phyloP scores from a whole-genome alignment of 2,888 invertebrate genomes.

The Digitonthophagus gazella region DNA sequence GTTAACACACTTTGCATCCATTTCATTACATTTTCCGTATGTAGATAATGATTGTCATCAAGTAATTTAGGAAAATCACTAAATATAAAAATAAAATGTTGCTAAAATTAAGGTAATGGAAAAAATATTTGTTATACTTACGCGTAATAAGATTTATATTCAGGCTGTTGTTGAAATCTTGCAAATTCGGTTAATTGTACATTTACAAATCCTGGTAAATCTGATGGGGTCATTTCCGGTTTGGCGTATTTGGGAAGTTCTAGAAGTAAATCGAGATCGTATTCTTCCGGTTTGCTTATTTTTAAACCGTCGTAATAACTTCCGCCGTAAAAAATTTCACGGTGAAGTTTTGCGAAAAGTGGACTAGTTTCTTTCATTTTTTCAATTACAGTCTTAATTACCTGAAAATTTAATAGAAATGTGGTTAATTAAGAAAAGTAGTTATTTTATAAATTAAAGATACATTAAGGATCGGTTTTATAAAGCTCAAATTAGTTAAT shows the following conservation, averaged over 20 bases:
- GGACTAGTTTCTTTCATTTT: constrained; percentile 41
- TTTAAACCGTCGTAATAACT: constrained; percentile 63
- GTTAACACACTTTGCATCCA: constrained; percentile 58
- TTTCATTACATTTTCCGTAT: constrained; percentile 19
- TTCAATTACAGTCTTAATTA: constrained; percentile 33
- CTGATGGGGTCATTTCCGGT: constrained; percentile 40
- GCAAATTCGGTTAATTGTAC: constrained; percentile 44
- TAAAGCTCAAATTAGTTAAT: too few species aligned
- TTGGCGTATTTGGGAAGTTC: constrained; percentile 53
- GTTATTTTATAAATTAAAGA: not conserved
- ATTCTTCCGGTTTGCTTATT: constrained; percentile 60
- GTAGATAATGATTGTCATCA: constrained; percentile 49
- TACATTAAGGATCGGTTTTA: constrained; percentile 5
- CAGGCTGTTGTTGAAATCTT: constrained; percentile 34
- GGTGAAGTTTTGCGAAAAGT: constrained; percentile 43
- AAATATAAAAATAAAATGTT: constrained; percentile 19
- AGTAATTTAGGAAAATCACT: constrained; percentile 36
- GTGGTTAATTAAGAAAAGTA: too few species aligned
- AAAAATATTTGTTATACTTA: constrained; percentile 8
- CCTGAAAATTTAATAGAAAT: too few species aligned
- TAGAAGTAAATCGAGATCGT: constrained; percentile 60
- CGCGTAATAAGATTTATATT: constrained; percentile 23
- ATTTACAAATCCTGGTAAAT: constrained; percentile 53
- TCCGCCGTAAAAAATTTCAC: constrained; percentile 54
- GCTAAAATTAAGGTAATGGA: not conserved